Base-by-base conservation (phyloP, 2,888 invertebrate species). In the Agrochola circellaris region DNA sequence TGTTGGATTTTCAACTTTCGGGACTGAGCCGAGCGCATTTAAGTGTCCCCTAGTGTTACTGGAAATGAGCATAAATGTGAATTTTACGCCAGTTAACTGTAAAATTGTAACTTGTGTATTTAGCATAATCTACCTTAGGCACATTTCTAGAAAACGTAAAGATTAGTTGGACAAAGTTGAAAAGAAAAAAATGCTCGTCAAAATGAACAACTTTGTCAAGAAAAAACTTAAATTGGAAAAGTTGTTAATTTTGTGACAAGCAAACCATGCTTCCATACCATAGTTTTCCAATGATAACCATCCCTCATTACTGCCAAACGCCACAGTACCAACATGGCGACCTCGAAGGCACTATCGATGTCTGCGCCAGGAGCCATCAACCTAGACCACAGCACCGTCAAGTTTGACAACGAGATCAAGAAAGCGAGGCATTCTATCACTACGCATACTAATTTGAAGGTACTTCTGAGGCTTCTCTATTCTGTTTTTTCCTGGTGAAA, bases 311-410 rank as follows among this genome's bases (percentile, higher is more conserved):
- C 67, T 75, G 15, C 17, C 17, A 34, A 34, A 68, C 67, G 62
- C 60, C 79, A 71, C 93, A 97, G 97, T 91, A 97, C 97, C 87
- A 97, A 98, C 91, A 97, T 98, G 93, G 97, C 98, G 90, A 97
- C 97, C 9, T 97, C 98, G 34, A 97, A 98, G 91, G 97, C 98
- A 2, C 96, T 98, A 91, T 98, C 98, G 87, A 97, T 98, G 95
- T 99, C 99, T 0, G 99, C 99, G 0, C 99, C 99, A 0, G 98
- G 98, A 76, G 98, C 98, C 68, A 98, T 99, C 89, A 98, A 98
- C 91, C 94, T 98, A 84, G 98, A 98, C 70, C 97, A 97, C 89
- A 96, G 97, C 2, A 97, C 97, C 1, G 98, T 98, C 2, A 98
- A 98, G 93, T 98, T 98, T 90, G 97, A 97, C 91, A 97, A 96